Evolutionary conservation across 2,888 invertebrate species (phyloP), one percentile per base, ranked within the genome.

Genomic region (Metallyticus violacea): DNA sequence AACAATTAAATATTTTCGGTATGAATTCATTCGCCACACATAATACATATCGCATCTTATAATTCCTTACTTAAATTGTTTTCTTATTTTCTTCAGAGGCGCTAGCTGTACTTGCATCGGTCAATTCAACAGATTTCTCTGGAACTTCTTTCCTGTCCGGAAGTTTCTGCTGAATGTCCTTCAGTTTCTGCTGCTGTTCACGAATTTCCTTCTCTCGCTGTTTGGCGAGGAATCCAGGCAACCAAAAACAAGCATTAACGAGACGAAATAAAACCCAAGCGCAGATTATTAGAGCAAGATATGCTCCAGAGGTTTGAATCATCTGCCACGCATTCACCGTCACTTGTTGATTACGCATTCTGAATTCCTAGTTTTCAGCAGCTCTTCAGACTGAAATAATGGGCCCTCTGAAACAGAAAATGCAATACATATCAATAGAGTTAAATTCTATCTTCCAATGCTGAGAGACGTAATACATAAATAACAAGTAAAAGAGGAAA

Each of bases 311-410:
- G 0, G 94, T 93, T 89, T 93, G 93, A 0, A 93, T 91, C 95
- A 96, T 95, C 88, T 94, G 93, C 93, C 94, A 94, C 88, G 94
- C 93, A 90, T 96, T 95, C 62, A 96, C 94, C 27, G 93, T 93
- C 0, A 96, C 94, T 93, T 95, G 93, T 91, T 96, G 95, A 88
- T 93, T 91, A 90, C 94, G 94, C 95, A 95, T 95, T n/a, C 62
- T 62, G 40, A 15, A 62, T 15, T 15, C 0, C 1, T 62, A 4
- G 7, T 1, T 1, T 15, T 2, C 2, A 0, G 15, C 0, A 15
- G 2, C 15, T 62, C 40, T 62, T 62, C 40, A 62, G 15, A 62
- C 22, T 62, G 15, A 62, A 22, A 15, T 4, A 6, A 15, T 62
- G 40, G 40, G 4, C 4, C 22, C 40, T 62, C 40, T 62, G 40